A percentile compares a stretch with the other conserved stretches of the same genome.
phyloP scores from a whole-genome alignment of 2,797 vertebrate genomes.

The Pantherophis alleghaniensis region DNA sequence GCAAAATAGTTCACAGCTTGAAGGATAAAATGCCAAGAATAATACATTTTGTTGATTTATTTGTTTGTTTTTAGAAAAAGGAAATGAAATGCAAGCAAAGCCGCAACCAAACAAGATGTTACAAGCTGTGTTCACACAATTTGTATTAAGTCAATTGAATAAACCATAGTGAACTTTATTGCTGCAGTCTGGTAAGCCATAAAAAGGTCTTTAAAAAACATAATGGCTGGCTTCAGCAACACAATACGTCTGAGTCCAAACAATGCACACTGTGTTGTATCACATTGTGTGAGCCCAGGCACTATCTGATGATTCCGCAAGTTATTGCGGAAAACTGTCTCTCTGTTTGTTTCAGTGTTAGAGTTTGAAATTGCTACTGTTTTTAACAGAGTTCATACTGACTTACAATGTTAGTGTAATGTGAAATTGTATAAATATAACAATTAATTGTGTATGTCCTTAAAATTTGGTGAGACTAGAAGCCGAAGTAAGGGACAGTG shows the following conservation, averaged over 20 bases:
- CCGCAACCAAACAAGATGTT: neutral
- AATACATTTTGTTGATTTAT: slow-evolving; percentile 38
- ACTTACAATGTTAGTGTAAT: slow-evolving; percentile 19
- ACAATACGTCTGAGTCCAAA: neutral
- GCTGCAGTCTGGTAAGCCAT: neutral
- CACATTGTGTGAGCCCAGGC: neutral
- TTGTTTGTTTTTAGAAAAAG: slow-evolving; percentile 27
- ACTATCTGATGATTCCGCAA: neutral
- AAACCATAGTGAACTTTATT: neutral
- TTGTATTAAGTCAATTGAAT: neutral
- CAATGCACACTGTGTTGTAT: neutral
- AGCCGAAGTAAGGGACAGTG: slow-evolving; percentile 55
- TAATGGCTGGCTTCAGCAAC: neutral
- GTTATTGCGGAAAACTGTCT: neutral
- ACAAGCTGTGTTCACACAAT: neutral
- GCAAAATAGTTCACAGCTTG: slow-evolving; percentile 54
- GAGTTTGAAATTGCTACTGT: slow-evolving; percentile 29
- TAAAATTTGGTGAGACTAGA: slow-evolving; percentile 59
- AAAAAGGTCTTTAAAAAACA: neutral
- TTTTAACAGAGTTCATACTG: slow-evolving; percentile 43
- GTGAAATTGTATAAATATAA: slow-evolving; percentile 55
- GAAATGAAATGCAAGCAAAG: slow-evolving; percentile 13
- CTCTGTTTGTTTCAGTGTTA: slow-evolving; percentile 49
- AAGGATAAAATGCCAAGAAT: slow-evolving; percentile 57
- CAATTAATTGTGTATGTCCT: slow-evolving; percentile 55